phyloP scores from a whole-genome alignment of 2,113 vertebrate genomes.

The Passer domesticus region DNA sequence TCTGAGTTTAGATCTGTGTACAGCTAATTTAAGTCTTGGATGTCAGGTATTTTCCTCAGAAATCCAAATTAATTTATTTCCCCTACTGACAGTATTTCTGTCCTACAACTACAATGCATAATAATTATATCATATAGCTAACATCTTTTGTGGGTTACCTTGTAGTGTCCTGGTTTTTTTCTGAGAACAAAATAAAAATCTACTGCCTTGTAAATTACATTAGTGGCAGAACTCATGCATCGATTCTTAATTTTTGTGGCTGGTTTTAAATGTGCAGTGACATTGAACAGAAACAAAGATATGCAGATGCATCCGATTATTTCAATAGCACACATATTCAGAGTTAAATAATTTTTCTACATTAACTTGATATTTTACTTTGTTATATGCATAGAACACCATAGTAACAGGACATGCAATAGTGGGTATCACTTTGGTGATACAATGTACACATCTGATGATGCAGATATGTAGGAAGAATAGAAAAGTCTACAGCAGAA shows the following conservation, averaged over 20 bases:
- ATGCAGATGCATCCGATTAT: not conserved
- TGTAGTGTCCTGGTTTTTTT: rapidly evolving
- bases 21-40: not conserved
- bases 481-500: not conserved
- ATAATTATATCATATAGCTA: not conserved
- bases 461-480: not conserved
- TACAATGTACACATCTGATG: not conserved
- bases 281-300: not conserved
- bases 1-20: not conserved
- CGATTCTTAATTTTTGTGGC: not conserved
- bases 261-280: not conserved
- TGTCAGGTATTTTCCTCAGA: not conserved
- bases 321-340: not conserved
- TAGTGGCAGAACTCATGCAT: not conserved
- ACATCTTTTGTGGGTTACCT: not conserved
- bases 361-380: not conserved
- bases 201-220: not conserved
- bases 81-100: not conserved
- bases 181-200: not conserved
- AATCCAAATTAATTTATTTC: not conserved
- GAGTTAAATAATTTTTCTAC: not conserved
- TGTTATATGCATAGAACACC: not conserved
- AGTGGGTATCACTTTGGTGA: not conserved
- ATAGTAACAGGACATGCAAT: not conserved
- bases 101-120: not conserved